Conservation (phyloP, 2,113 vertebrate genomes). For the Clarias batrachus region DNA sequence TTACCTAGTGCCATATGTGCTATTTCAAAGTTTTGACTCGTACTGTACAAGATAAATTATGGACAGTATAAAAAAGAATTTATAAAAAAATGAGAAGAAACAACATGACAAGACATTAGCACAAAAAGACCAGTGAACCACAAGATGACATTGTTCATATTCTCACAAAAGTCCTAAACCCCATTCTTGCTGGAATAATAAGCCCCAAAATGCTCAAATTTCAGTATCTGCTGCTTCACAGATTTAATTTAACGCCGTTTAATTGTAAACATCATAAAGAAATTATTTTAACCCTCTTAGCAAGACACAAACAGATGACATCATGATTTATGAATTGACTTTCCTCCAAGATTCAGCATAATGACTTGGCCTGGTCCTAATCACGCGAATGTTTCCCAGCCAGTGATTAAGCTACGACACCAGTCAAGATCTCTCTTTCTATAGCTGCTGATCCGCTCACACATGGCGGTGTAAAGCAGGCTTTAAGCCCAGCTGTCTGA, state of each 20-base stretch:
- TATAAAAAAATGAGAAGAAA: too few species aligned
- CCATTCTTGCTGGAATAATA: background rate
- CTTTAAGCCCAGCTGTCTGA: background rate
- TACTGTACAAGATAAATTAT: too few species aligned
- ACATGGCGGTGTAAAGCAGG: background rate
- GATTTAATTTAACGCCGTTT: background rate
- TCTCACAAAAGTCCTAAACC: too few species aligned
- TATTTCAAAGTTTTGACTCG: too few species aligned
- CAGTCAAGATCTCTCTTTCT: background rate
- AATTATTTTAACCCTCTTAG: background rate
- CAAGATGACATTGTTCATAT: too few species aligned
- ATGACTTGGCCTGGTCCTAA: background rate
- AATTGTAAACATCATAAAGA: background rate
- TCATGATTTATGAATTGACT: background rate
- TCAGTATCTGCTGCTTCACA: background rate
- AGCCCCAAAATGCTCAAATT: background rate
- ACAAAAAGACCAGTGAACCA: too few species aligned
- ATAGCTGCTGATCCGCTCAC: background rate
- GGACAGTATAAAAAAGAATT: too few species aligned
- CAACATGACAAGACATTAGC: too few species aligned
- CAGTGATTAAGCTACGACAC: background rate
- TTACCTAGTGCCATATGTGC: too few species aligned
- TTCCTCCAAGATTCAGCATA: background rate
- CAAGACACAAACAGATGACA: background rate
- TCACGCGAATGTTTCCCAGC: background rate